Base-by-base conservation (phyloP, 2,888 invertebrate species). In the Strigamia transsilvanica region DNA sequence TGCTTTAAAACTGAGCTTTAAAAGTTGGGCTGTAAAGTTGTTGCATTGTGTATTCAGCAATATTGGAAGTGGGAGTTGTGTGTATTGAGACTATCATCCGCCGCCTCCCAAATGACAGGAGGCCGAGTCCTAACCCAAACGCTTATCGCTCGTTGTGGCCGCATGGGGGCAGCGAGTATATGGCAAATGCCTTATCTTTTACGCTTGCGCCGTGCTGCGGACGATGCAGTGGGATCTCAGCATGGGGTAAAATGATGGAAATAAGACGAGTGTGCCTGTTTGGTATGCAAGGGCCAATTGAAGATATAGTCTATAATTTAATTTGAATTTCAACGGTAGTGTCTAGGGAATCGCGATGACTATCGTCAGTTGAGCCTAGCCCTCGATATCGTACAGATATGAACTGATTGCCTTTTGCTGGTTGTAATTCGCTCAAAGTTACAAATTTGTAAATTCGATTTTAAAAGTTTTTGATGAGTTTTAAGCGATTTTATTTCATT, bases 41-140 rank as follows among this genome's bases (percentile, higher is more conserved):
- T 73, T 73, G 73, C 73, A 73, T 73, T 73, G 73, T 73, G 73
- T 73, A 73, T 73, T 73, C 73, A 73, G 73, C 73, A 73, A 73
- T 73, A 73, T 73, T 73, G 32, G 73, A 73, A 73, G 73, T 73
- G 73, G 73, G 73, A 73, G 73, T 73, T 12, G 73, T 73, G 73
- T 73, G 73, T 73, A 73, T 73, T 73, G 73, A 73, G 73, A 73
- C 73, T 73, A 73, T 73, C 73, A 73, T 73, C 73, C 73, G 32
- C 73, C 73, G 73, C 73, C 73, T 73, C 73, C 73, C 73, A 73
- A 73, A 73, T 73, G 73, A 73, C 73, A 73, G 73, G 73, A 73
- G 73, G 73, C 73, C 73, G 73, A 73, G 73, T 73, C 73, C 73
- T 73, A 73, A 73, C 73, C 73, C 73, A 73, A 73, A 73, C 73